phyloP scores from a whole-genome alignment of 1,140 invertebrate species.

The Drosophila lini region DNA sequence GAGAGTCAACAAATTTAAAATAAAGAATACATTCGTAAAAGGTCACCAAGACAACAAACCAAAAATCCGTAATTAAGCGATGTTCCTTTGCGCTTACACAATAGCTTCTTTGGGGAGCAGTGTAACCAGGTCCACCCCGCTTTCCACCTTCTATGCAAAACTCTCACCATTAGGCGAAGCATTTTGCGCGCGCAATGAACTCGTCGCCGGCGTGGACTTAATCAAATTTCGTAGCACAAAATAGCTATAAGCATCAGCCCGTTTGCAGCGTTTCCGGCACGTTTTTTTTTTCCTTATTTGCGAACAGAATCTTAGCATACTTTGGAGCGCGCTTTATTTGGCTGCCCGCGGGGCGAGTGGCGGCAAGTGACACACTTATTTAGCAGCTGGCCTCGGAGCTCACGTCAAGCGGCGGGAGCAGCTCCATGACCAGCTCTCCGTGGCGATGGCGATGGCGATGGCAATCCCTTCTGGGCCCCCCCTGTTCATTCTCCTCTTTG shows the following conservation, averaged over 20 bases:
- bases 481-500: constrained; percentile 27
- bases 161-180: constrained; percentile 29
- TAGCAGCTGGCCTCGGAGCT: constrained; percentile 56
- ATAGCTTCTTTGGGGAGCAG: background rate
- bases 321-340: constrained; percentile 68
- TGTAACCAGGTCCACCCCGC: constrained; percentile 1
- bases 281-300: constrained; percentile 22
- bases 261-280: constrained; percentile 40
- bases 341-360: constrained; percentile 13
- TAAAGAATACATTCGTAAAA: background rate
- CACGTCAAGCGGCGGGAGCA: constrained; percentile 35
- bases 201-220: constrained; percentile 66
- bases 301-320: constrained; percentile 55
- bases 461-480: constrained; percentile 6
- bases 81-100: background rate
- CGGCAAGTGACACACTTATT: constrained; percentile 70
- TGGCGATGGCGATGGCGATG: constrained; percentile 2
- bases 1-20: background rate
- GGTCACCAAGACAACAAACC: background rate
- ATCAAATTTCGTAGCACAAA: constrained; percentile 72
- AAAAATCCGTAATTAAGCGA: background rate
- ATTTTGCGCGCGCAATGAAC: constrained; percentile 65
- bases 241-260: constrained; percentile 28
- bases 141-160: constrained; percentile 44
- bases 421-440: constrained; percentile 18